Conservation (phyloP, 2,888 invertebrate genomes). For the Tachina fera region DNA sequence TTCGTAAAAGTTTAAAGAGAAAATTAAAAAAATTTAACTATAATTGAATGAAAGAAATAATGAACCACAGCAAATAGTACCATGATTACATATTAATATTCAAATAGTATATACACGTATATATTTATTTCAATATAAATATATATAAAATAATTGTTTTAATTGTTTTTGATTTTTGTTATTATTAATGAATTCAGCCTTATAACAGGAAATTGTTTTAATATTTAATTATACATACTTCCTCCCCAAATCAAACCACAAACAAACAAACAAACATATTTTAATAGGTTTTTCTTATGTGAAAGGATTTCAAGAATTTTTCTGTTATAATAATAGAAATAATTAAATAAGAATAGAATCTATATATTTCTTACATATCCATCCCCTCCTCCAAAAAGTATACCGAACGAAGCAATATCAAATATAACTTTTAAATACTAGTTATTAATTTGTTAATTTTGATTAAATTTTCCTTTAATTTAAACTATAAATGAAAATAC, state of each 20-base stretch:
- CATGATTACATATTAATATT: conserved; percentile 65
- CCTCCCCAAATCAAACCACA: neutral
- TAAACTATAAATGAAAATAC: conserved; percentile 9
- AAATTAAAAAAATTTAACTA: conserved; percentile 29
- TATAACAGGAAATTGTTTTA: conserved; percentile 64
- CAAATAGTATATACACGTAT: conserved; percentile 58
- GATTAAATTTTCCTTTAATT: neutral
- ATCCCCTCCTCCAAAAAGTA: conserved; percentile 42
- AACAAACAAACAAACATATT: conserved; percentile 23
- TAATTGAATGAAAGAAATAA: conserved; percentile 48
- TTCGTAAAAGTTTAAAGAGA: neutral
- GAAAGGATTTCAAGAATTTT: conserved; percentile 24
- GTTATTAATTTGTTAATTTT: conserved; percentile 39
- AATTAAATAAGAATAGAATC: conserved; percentile 44
- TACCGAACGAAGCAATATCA: conserved; percentile 53
- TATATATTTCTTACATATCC: conserved; percentile 59
- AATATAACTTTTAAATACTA: conserved; percentile 47
- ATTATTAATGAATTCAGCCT: conserved; percentile 66
- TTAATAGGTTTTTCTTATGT: conserved; percentile 23
- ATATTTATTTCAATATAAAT: conserved; percentile 61
- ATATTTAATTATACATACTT: conserved; percentile 47
- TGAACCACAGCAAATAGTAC: conserved; percentile 71
- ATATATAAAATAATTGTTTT: conserved; percentile 52
- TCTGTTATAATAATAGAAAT: conserved; percentile 27
- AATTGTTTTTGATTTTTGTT: conserved; percentile 38